Evolutionary conservation across 2,888 invertebrate species (phyloP).

Genomic region (Mythimna vitellina): DNA sequence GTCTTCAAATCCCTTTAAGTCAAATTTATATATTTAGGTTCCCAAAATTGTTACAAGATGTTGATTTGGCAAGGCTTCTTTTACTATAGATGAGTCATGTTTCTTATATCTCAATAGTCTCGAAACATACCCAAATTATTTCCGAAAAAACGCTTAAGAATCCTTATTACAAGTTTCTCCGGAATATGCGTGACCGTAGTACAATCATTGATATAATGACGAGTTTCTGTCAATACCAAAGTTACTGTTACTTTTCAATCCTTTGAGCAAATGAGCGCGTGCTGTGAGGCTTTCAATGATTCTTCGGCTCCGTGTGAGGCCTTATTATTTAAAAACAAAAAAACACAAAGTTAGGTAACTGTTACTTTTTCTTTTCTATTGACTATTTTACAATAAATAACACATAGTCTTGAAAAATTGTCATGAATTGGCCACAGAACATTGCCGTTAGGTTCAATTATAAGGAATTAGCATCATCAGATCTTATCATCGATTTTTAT

Average conservation of each 20-base stretch:
- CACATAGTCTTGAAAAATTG: neutral
- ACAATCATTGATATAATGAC: neutral
- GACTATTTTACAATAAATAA: neutral
- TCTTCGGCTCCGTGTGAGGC: conserved; percentile 25
- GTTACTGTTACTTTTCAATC: conserved; percentile 39
- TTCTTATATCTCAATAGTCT: neutral
- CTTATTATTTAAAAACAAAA: conserved; percentile 22
- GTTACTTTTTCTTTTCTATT: conserved; percentile 21
- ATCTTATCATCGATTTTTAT: too few relatives aligned
- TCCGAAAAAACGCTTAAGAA: neutral
- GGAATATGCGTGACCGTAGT: neutral
- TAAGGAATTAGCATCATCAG: neutral
- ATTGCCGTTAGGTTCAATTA: neutral
- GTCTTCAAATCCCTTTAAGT: neutral
- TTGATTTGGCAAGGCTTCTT: neutral
- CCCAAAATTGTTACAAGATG: neutral
- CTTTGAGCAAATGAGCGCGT: conserved; percentile 37
- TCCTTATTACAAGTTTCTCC: neutral
- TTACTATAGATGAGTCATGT: neutral
- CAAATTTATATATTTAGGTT: neutral
- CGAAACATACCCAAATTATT: neutral
- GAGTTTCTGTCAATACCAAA: conserved; percentile 24
- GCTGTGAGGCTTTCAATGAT: conserved; percentile 35
- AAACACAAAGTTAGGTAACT: conserved; percentile 31
- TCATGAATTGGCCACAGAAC: neutral